phyloP scores from a whole-genome alignment of 2,113 vertebrate species.

The Eira barbara region DNA sequence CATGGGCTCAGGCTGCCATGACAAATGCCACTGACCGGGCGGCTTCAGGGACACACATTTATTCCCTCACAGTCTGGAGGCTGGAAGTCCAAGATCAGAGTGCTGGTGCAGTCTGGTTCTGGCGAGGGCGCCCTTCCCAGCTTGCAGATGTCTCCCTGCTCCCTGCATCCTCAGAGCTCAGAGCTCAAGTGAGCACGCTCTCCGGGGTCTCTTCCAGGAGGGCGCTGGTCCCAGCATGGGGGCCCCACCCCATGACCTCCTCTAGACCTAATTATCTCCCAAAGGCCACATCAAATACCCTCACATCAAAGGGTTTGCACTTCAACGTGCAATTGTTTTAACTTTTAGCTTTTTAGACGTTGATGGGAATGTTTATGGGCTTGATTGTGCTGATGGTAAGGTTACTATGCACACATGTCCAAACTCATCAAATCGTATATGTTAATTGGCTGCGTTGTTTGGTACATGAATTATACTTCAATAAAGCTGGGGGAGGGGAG shows the following conservation, averaged over 20 bases:
- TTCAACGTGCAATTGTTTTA: not conserved
- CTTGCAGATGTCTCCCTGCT: not conserved
- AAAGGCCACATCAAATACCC: not conserved
- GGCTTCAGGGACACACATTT: not conserved
- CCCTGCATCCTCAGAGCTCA: not conserved
- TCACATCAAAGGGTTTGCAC: not conserved
- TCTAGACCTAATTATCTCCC: not conserved
- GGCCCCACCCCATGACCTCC: not conserved
- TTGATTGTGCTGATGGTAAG: not conserved
- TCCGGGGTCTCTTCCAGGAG: not conserved
- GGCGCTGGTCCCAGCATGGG: not conserved
- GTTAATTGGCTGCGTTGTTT: rapidly evolving
- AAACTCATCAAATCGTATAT: not conserved
- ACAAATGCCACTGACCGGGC: rapidly evolving
- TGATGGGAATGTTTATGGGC: not conserved
- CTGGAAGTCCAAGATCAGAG: not conserved
- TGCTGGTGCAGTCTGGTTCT: rapidly evolving
- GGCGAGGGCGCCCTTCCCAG: not conserved
- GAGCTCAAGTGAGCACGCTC: not conserved
- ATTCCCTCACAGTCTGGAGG: not conserved
- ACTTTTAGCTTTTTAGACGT: not conserved
- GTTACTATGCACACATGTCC: not conserved
- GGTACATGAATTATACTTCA: too few relatives aligned
- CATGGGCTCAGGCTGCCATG: rapidly evolving
- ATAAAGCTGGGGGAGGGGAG: not conserved